These are phyloP conservation scores for Hypocryptadius cinnamomeus DNA, from an alignment of 2,113 vertebrate genomes.

Conservation along the genomic window DNA sequence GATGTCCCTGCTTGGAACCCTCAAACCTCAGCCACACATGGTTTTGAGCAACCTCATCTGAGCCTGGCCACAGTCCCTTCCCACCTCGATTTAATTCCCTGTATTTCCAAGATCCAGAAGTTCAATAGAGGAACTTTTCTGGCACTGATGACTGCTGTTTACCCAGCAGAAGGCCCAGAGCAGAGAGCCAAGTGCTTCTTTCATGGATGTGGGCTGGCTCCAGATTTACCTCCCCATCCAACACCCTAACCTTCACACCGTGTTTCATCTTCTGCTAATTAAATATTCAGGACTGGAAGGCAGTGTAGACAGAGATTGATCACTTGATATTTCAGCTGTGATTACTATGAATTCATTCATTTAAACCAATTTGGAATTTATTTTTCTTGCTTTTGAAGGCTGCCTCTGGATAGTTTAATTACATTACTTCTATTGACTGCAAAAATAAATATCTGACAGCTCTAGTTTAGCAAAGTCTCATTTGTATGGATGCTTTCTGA, in stretches of 20 bases:
- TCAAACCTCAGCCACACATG: neutral
- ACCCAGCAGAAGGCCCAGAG: neutral
- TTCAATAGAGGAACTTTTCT: neutral
- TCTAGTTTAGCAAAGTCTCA: neutral
- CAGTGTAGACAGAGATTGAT: neutral
- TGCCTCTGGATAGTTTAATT: neutral
- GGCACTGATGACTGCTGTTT: neutral
- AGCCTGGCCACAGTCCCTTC: neutral
- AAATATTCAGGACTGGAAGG: neutral
- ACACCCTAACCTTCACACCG: neutral
- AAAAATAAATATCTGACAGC: slow-evolving; percentile 26
- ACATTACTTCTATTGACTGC: neutral
- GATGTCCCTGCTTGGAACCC: neutral
- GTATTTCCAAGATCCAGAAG: neutral
- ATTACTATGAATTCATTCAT: slow-evolving; percentile 30
- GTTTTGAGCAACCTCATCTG: neutral
- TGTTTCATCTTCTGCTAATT: neutral
- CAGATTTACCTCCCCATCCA: neutral
- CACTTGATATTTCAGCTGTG: slow-evolving; percentile 9
- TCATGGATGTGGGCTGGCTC: neutral
- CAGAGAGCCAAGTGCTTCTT: neutral
- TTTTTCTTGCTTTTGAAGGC: slow-evolving; percentile 28
- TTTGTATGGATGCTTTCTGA: neutral
- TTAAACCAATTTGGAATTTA: slow-evolving; percentile 13
- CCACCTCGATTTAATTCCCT: neutral